Conservation (phyloP, 2,888 invertebrate genomes). For the Orthosia cruda region DNA sequence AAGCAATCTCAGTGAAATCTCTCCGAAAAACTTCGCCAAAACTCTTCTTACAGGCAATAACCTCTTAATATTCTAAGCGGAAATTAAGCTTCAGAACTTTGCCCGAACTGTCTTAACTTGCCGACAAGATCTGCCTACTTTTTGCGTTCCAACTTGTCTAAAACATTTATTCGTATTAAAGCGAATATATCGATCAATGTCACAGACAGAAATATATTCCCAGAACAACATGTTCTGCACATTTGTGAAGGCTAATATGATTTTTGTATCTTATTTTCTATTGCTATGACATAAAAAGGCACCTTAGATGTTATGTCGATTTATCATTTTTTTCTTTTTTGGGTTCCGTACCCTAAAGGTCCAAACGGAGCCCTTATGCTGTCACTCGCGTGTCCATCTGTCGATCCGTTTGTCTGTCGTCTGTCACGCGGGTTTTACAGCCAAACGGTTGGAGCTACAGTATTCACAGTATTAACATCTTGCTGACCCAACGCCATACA, state of each 20-base stretch:
- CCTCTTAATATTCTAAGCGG: slow-evolving; percentile 55
- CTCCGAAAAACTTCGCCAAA: slow-evolving; percentile 13
- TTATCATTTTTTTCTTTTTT: slow-evolving; percentile 5
- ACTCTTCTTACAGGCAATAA: slow-evolving; percentile 22
- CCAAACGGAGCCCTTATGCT: too few species aligned
- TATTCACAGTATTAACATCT: too few species aligned
- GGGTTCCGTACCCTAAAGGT: too few species aligned
- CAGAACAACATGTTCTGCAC: slow-evolving; percentile 39
- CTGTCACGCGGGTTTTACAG: too few species aligned
- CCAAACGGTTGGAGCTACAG: too few species aligned
- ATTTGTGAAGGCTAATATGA: slow-evolving; percentile 38
- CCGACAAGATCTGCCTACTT: slow-evolving; percentile 34
- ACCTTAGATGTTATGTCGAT: slow-evolving; percentile 26
- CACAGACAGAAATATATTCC: slow-evolving; percentile 45
- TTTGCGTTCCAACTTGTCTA: slow-evolving; percentile 55
- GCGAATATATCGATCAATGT: slow-evolving; percentile 59
- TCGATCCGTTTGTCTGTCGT: too few species aligned
- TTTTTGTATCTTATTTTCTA: slow-evolving; percentile 38
- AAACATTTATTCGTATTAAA: slow-evolving; percentile 58
- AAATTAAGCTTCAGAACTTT: slow-evolving; percentile 54
- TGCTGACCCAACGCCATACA: too few species aligned
- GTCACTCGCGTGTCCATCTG: too few species aligned
- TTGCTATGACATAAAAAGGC: slow-evolving; percentile 12
- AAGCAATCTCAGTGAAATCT: not conserved
- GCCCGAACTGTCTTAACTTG: slow-evolving; percentile 41